Evolutionary conservation across 1,140 invertebrate genomes (phyloP).

Genomic region (Ceratosolen solmsi): DNA sequence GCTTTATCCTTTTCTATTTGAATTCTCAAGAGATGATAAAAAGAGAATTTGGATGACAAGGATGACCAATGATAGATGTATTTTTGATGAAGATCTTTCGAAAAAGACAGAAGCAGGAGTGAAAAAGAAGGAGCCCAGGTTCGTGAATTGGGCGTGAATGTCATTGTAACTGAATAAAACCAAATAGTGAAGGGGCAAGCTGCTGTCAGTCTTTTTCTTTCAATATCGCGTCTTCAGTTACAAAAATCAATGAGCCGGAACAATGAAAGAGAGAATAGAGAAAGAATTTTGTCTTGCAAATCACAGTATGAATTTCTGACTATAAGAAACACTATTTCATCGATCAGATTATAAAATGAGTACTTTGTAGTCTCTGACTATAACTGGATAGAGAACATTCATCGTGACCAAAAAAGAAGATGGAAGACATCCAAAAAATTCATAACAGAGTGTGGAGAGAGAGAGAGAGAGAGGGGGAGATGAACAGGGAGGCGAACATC

Average conservation of each 20-base stretch:
- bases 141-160: neutral
- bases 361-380: neutral
- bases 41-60: neutral
- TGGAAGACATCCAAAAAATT: neutral
- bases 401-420: neutral
- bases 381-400: neutral
- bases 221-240: neutral
- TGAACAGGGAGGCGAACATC: neutral
- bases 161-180: neutral
- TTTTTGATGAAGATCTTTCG: neutral
- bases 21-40: slow-evolving; percentile 17
- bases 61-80: slow-evolving; percentile 34
- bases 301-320: slow-evolving; percentile 1
- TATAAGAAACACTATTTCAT: neutral
- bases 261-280: neutral
- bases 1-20: neutral
- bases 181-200: neutral
- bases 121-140: slow-evolving; percentile 2
- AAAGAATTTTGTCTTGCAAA: neutral
- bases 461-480: neutral
- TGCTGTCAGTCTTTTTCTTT: neutral
- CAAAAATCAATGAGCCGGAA: neutral
- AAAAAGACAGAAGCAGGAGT: neutral
- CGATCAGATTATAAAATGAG: neutral
- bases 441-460: neutral